phyloP scores from a whole-genome alignment of 1,140 invertebrate genomes.

The Pomacea maculata region DNA sequence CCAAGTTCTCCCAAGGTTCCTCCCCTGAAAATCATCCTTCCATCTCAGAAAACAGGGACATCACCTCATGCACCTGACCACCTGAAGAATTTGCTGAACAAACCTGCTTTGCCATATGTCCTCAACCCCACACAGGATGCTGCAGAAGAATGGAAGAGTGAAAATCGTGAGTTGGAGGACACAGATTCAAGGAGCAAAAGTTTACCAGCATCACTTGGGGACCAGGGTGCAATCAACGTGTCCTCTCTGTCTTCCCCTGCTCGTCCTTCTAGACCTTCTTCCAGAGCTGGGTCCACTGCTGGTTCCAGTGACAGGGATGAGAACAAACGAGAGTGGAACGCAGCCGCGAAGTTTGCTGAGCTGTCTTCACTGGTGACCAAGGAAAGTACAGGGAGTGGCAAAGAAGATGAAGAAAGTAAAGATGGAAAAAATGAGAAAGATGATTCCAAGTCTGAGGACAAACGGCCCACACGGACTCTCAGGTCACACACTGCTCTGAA shows the following conservation, averaged over 20 bases:
- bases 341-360: neutral
- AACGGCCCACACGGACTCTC: slow-evolving; percentile 50
- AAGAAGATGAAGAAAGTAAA: slow-evolving; percentile 9
- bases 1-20: slow-evolving; percentile 61
- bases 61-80: slow-evolving; percentile 35
- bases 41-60: slow-evolving; percentile 44
- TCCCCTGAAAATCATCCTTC: slow-evolving; percentile 60
- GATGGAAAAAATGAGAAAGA: slow-evolving; percentile 20
- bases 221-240: slow-evolving; percentile 1
- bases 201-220: neutral
- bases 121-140: slow-evolving; percentile 55
- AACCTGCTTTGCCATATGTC: slow-evolving; percentile 56
- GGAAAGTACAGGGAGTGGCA: slow-evolving; percentile 8
- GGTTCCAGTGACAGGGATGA: slow-evolving; percentile 17
- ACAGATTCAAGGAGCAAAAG: neutral
- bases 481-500: slow-evolving; percentile 55
- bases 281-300: slow-evolving; percentile 11
- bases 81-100: slow-evolving; percentile 42
- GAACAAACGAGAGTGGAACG: slow-evolving; percentile 10
- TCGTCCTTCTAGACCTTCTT: slow-evolving; percentile 15
- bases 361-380: neutral
- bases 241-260: slow-evolving; percentile 11
- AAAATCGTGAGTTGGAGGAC: neutral
- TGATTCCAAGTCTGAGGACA: slow-evolving; percentile 64
- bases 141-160: slow-evolving; percentile 2